phyloP scores from a whole-genome alignment of 2,888 invertebrate species.

The Hermaeophaga mercurialis region DNA sequence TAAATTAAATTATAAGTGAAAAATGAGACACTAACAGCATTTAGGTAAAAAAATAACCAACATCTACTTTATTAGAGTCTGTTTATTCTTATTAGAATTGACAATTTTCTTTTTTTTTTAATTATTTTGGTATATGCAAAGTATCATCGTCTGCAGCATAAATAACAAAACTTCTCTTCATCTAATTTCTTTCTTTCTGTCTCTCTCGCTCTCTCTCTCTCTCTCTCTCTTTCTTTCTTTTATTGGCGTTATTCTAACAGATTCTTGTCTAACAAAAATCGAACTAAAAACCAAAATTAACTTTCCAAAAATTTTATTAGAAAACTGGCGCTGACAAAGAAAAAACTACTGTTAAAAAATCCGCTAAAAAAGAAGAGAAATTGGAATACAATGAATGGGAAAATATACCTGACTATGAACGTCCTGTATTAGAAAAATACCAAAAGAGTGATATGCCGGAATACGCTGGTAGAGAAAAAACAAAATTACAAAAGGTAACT shows the following conservation, averaged over 20 bases:
- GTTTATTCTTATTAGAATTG: no score
- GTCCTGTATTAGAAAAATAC: constrained; percentile 73
- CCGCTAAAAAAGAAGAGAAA: constrained; percentile 45
- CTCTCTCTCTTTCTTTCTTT: constrained; percentile 22
- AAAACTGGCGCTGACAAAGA: constrained; percentile 47
- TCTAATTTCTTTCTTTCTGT: constrained; percentile 15
- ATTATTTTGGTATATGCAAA: no score
- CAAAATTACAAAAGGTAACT: constrained; percentile 55
- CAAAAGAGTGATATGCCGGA: constrained; percentile 60
- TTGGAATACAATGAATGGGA: constrained; percentile 50
- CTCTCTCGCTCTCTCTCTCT: constrained; percentile 17
- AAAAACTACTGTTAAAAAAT: constrained; percentile 44
- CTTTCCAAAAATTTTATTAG: constrained; percentile 35
- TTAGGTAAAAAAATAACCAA: no score
- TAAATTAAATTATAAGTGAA: no score
- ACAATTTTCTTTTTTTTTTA: no score
- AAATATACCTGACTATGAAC: constrained; percentile 72
- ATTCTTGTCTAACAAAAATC: constrained; percentile 8
- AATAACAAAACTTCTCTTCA: not conserved
- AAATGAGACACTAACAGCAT: no score
- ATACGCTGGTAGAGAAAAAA: constrained; percentile 59
- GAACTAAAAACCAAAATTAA: constrained; percentile 11
- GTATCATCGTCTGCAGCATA: no score
- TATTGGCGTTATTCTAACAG: no score
- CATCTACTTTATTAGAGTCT: no score